Conservation (phyloP, 1,140 invertebrate species). For the Steinernema feltiae region DNA sequence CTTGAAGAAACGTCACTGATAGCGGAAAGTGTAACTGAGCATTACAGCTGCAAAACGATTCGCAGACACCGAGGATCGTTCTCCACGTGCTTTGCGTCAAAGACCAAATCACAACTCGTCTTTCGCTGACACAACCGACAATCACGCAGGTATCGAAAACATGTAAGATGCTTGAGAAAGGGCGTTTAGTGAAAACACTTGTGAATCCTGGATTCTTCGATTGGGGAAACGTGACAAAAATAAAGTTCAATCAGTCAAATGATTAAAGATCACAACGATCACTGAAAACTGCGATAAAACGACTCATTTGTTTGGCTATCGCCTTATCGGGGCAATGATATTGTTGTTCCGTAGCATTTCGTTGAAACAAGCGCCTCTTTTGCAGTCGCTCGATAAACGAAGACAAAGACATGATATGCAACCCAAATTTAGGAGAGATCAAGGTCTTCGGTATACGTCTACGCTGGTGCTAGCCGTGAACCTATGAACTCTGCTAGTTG, state of each 20-base stretch:
- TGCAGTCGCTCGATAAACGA: neutral
- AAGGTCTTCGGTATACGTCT: neutral
- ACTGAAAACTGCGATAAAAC: neutral
- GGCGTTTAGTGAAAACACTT: too few species aligned
- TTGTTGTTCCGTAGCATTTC: neutral
- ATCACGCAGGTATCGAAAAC: too few species aligned
- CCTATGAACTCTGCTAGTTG: slow-evolving; percentile 4
- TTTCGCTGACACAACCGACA: too few species aligned
- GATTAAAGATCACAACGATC: neutral
- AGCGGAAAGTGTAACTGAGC: too few species aligned
- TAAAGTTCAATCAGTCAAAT: neutral
- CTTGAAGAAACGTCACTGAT: too few species aligned
- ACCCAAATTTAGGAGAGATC: neutral
- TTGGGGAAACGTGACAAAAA: neutral
- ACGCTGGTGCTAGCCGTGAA: neutral
- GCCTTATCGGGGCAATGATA: neutral
- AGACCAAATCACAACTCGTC: too few species aligned
- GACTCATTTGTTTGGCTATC: neutral
- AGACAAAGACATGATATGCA: neutral
- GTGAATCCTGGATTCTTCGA: too few species aligned
- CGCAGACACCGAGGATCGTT: too few species aligned
- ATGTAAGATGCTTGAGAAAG: too few species aligned
- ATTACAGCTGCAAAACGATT: too few species aligned
- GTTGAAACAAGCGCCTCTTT: neutral
- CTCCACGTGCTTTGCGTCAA: too few species aligned